Conservation (phyloP, 1,140 invertebrate genomes). For the Sitobion miscanthi region DNA sequence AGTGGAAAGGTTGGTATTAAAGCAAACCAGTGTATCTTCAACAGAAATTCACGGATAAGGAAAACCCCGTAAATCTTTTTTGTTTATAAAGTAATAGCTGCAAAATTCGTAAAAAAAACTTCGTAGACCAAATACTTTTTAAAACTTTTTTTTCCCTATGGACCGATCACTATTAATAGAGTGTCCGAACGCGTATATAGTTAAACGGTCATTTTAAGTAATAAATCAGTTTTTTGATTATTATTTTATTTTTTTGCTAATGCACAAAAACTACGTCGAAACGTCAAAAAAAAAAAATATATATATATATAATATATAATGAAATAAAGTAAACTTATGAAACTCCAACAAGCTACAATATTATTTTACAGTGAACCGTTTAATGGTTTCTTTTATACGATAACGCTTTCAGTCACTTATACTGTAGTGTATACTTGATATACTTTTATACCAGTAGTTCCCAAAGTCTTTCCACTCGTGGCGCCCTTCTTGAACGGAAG, state of each 20-base stretch:
- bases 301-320: not conserved
- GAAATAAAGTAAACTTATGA: not conserved
- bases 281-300: not conserved
- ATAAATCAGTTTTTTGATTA: slow-evolving; percentile 13
- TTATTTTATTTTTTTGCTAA: not conserved
- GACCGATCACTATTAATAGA: slow-evolving; percentile 15
- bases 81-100: not conserved
- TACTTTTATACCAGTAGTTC: not conserved
- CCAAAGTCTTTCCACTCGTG: not conserved
- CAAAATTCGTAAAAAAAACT: slow-evolving; percentile 7
- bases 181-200: not conserved
- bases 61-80: not conserved
- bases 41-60: not conserved
- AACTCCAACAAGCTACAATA: not conserved
- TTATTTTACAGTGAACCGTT: not conserved
- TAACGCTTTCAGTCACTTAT: not conserved
- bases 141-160: not conserved
- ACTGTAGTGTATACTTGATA: no score
- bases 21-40: not conserved
- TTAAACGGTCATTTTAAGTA: slow-evolving; percentile 1
- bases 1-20: not conserved
- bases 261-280: not conserved
- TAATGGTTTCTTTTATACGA: not conserved
- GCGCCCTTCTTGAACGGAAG: not conserved
- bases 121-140: not conserved